phyloP scores from a whole-genome alignment of 2,113 vertebrate species.

The Nothocercus julius region DNA sequence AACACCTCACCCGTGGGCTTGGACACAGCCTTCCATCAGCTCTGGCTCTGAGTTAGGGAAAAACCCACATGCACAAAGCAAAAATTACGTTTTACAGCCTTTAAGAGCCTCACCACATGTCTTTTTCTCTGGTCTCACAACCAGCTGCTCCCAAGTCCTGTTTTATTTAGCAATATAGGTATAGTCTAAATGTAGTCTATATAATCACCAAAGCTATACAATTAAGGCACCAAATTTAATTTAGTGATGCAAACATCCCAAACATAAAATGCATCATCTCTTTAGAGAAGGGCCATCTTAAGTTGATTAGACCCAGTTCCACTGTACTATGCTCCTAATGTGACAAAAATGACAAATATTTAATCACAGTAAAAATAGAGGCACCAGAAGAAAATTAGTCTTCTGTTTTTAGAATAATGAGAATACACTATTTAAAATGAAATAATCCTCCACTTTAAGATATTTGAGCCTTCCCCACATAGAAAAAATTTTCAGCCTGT shows the following conservation, averaged over 20 bases:
- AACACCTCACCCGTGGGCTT: not conserved
- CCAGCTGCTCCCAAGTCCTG: not conserved
- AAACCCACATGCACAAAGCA: not conserved
- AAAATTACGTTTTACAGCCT: not conserved
- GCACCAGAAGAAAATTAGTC: not conserved
- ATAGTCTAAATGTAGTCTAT: not conserved
- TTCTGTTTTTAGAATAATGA: not conserved
- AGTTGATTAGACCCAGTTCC: not conserved
- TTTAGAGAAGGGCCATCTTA: not conserved
- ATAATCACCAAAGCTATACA: not conserved
- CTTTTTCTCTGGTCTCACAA: not conserved
- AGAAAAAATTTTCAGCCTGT: not conserved
- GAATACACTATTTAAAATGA: not conserved
- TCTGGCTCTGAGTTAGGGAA: not conserved
- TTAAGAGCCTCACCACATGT: not conserved
- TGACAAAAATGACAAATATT: not conserved
- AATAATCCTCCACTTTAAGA: not conserved
- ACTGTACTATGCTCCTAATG: not conserved
- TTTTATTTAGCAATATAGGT: not conserved
- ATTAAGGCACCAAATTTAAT: not conserved
- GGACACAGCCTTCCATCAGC: not conserved
- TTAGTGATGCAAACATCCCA: not conserved
- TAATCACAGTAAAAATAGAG: not conserved
- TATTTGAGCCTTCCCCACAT: not conserved
- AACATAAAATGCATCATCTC: not conserved